Evolutionary conservation across 1,140 invertebrate genomes (phyloP).

Genomic region (Stegodyphus dumicola): DNA sequence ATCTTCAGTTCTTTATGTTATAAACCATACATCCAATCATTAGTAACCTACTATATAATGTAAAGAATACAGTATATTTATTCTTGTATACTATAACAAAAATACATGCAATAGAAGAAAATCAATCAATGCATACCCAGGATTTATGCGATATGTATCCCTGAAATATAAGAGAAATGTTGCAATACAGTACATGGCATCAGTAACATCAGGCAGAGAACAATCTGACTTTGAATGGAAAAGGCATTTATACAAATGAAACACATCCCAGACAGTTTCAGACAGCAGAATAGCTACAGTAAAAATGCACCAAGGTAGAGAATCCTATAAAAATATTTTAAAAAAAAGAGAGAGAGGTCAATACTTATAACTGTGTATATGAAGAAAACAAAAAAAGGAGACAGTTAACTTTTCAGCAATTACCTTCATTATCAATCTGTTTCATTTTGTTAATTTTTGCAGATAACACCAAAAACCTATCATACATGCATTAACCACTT

Average conservation of each 20-base stretch:
- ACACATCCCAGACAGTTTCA: constrained; percentile 36
- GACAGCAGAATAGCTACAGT: constrained; percentile 12
- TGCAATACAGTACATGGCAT: constrained; percentile 49
- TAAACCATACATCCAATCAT: too few species aligned
- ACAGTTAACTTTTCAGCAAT: too few species aligned
- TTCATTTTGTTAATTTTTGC: too few species aligned
- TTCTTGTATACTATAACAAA: too few species aligned
- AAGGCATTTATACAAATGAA: constrained; percentile 5
- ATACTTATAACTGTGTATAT: background rate
- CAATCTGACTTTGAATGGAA: background rate
- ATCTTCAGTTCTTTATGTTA: too few species aligned
- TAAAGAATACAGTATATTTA: too few species aligned
- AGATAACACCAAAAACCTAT: too few species aligned
- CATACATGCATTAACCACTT: too few species aligned
- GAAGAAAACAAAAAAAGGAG: too few species aligned
- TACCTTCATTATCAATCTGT: too few species aligned
- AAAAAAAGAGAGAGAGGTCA: background rate
- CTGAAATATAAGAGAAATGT: constrained; percentile 32
- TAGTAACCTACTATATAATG: too few species aligned
- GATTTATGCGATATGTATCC: background rate
- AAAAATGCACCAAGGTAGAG: constrained; percentile 34
- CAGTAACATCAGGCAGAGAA: constrained; percentile 18
- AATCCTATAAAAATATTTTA: constrained; percentile 9
- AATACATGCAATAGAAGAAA: background rate
- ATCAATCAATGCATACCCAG: constrained; percentile 26